Evolutionary conservation across 2,888 invertebrate genomes (phyloP), one percentile per base, ranked within the genome.

Genomic region (Drosophila histrio): DNA sequence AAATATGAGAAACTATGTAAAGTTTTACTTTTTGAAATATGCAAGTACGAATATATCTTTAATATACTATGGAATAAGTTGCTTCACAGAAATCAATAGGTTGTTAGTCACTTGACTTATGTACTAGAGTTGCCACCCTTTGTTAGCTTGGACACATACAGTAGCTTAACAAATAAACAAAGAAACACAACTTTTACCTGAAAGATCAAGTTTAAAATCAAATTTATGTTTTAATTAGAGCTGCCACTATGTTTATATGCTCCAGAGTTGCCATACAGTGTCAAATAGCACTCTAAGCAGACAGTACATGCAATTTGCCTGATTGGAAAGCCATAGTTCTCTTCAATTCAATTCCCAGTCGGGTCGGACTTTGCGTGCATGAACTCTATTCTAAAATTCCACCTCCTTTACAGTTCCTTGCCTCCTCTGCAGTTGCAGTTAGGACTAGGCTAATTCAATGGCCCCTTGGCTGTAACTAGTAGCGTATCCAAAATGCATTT

Each of bases 401-500:
- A 38, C 4, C 28, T 19, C n/a, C 17, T 4, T 50, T 50, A 6
- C 24, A 15, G 15, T 32, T 30, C 15, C 24, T 24, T 44, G 11
- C 3, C 44, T 11, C n/a, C 3, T 2, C 13, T 39, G 6, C 21
- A 39, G 28, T 15, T 26, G 21, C 9, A 22, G 43, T 22, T 43
- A 8, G 22, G 6, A 39, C 41, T 38, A 60, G 69, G 61, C 61
- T 47, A 61, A 69, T 69, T 69, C 43, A 52, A 26, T n/a, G 53
- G 36, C 28, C 13, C 30, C 50, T 46, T 34, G 62, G 21, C 36
- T 43, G 53, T 34, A 54, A 17, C 19, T 36, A 7, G 49, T 7
- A 46, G 19, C 53, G 41, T 44, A 49, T 62, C 44, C 47, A 32
- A 70, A 85, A 79, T 65, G 79, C 68, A 68, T 76, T 87, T 72